A percentile compares a stretch with the other conserved stretches of the same genome.
phyloP scores from a whole-genome alignment of 2,113 vertebrate genomes.

The Rynchops niger region DNA sequence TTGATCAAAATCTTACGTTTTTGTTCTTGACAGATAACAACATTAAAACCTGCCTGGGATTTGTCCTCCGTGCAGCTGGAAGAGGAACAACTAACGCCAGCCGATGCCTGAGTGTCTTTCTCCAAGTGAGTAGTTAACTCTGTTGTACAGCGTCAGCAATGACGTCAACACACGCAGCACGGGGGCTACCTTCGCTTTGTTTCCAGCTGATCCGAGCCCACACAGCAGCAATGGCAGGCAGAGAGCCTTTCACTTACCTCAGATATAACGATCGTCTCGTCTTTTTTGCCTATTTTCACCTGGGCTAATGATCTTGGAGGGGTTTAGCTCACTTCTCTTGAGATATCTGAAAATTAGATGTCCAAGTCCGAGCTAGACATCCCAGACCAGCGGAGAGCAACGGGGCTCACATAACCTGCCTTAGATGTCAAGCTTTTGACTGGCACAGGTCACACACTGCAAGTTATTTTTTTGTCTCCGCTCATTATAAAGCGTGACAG shows the following conservation, averaged over 20 bases:
- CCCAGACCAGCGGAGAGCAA: neutral
- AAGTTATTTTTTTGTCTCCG: neutral
- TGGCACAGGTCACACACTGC: neutral
- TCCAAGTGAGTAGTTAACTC: neutral
- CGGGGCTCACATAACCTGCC: neutral
- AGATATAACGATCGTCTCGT: neutral
- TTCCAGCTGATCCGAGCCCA: neutral
- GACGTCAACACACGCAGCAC: rapidly evolving
- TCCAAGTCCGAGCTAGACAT: neutral
- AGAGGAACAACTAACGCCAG: neutral
- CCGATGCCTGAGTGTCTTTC: rapidly evolving
- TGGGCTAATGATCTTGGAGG: neutral
- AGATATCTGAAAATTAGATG: neutral
- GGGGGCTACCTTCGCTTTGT: neutral
- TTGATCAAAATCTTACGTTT: neutral
- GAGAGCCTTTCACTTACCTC: neutral
- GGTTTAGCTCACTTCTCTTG: neutral
- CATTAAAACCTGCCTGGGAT: neutral
- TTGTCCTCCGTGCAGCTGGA: neutral
- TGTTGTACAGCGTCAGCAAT: rapidly evolving
- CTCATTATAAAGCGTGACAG: neutral
- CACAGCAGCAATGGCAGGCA: neutral
- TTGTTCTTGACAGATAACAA: neutral
- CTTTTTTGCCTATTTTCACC: neutral
- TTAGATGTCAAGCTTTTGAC: neutral